A percentile compares a stretch with the other conserved stretches of the same genome.
Conservation (phyloP, 2,797 vertebrate species). For the Ctenopoma multispine region DNA sequence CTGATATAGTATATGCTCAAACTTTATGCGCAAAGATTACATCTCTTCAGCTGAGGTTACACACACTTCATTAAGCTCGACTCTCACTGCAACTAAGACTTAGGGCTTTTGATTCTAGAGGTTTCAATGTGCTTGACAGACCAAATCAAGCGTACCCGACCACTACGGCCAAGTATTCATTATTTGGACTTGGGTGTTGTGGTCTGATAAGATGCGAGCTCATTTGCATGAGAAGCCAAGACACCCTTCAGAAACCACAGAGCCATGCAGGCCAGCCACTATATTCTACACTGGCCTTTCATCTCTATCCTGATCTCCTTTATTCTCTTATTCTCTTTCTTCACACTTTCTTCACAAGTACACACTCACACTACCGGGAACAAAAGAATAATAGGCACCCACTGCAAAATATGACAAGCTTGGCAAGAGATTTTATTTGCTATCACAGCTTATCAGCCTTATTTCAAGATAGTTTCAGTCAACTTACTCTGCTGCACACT, state of each 20-base stretch:
- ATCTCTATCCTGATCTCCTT: slow-evolving; percentile 41
- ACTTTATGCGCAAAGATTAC: slow-evolving; percentile 33
- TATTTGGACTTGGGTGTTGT: slow-evolving; percentile 59
- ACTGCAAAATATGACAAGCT: slow-evolving; percentile 35
- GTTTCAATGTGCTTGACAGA: slow-evolving; percentile 54
- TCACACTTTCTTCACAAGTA: slow-evolving; percentile 8
- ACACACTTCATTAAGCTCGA: slow-evolving; percentile 52
- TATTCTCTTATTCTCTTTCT: slow-evolving; percentile 43
- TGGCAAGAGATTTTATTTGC: slow-evolving; percentile 16
- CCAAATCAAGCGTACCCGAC: slow-evolving; percentile 51
- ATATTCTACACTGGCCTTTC: slow-evolving; percentile 45
- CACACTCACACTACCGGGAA: slow-evolving; percentile 8
- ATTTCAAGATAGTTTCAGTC: slow-evolving; percentile 30
- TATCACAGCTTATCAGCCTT: slow-evolving; percentile 27
- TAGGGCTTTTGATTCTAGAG: slow-evolving; percentile 39
- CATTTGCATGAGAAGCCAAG: slow-evolving; percentile 67
- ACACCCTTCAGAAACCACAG: slow-evolving; percentile 60
- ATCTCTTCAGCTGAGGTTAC: slow-evolving; percentile 36
- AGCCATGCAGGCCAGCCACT: slow-evolving; percentile 37
- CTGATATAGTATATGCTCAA: slow-evolving; percentile 1
- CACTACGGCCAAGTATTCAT: slow-evolving; percentile 50
- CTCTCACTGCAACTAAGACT: slow-evolving; percentile 28
- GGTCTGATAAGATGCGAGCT: slow-evolving; percentile 60
- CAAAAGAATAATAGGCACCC: slow-evolving; percentile 35
- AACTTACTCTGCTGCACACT: slow-evolving; percentile 4